These are phyloP conservation scores for Phenganax stokvisi DNA, from an alignment of 92 coral and sea anemone genomes.

Conservation along the genomic window DNA sequence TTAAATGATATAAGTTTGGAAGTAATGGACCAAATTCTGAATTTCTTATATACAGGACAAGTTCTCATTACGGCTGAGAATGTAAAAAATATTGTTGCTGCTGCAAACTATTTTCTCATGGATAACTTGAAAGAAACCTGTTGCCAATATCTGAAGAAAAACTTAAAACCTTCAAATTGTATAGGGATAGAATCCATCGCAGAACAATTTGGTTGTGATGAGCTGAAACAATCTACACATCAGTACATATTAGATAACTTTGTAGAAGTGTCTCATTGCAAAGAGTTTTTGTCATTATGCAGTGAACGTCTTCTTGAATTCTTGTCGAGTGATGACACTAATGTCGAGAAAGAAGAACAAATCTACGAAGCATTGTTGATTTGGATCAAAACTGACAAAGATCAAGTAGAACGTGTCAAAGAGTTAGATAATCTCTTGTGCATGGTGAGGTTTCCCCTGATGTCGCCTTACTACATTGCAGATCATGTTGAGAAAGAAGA, in stretches of 20 bases:
- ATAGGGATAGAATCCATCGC: conserved; percentile 94
- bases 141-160: conserved; percentile 76
- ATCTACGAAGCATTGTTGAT: conserved; percentile 80
- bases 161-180: conserved; percentile 95
- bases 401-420: conserved; percentile 50
- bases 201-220: conserved; percentile 73
- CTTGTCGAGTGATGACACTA: conserved; percentile 73
- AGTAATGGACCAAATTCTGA: conserved; percentile 82
- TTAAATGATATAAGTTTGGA: conserved; percentile 80
- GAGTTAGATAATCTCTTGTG: conserved; percentile 65
- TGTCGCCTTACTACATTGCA: conserved; percentile 96
- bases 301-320: conserved; percentile 70
- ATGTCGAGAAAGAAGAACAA: conserved; percentile 91
- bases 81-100: conserved; percentile 88
- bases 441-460: conserved; percentile 81
- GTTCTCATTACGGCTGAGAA: conserved; percentile 90
- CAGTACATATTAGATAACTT: conserved; percentile 77
- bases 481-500: conserved; percentile 91
- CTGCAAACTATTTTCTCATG: conserved; percentile 87
- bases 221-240: conserved; percentile 71
- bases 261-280: conserved; percentile 85
- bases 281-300: conserved; percentile 75
- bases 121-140: conserved; percentile 89
- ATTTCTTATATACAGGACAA: conserved; percentile 88
- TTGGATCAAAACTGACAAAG: conserved; percentile 73